Evolutionary conservation across 2,888 invertebrate species (phyloP).

Genomic region (Meliscaeva auricollis): DNA sequence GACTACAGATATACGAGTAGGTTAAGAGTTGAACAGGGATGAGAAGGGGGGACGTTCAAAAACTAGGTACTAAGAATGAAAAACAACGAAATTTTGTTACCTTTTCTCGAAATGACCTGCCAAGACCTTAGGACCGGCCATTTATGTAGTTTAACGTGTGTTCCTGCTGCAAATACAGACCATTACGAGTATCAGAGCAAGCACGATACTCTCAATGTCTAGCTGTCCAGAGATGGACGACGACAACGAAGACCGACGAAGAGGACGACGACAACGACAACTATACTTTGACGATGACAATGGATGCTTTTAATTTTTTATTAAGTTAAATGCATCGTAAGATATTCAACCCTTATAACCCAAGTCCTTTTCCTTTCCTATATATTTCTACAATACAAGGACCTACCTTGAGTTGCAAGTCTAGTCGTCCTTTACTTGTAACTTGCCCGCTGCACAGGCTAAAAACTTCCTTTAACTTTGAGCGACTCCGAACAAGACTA

Average conservation of each 20-base stretch:
- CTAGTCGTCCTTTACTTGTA: background rate
- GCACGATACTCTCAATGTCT: slow-evolving; percentile 36
- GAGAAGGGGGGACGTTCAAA: too few relatives aligned
- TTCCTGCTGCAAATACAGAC: slow-evolving; percentile 34
- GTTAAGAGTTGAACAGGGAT: background rate
- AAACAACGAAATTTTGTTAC: slow-evolving; percentile 58
- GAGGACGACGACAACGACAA: slow-evolving; percentile 40
- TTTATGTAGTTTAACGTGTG: slow-evolving; percentile 49
- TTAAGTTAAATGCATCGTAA: slow-evolving; percentile 75
- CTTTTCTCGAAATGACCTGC: slow-evolving; percentile 69
- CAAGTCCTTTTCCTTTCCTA: slow-evolving; percentile 8
- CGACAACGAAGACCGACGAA: background rate
- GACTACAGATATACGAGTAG: slow-evolving; percentile 1
- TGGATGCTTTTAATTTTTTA: slow-evolving; percentile 76
- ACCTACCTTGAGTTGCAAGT: slow-evolving; percentile 19
- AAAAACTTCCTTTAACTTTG: slow-evolving; percentile 56
- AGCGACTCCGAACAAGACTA: slow-evolving; percentile 4
- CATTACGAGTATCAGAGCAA: slow-evolving; percentile 33
- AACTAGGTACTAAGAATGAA: background rate
- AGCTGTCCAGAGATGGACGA: slow-evolving; percentile 34
- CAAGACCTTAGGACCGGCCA: slow-evolving; percentile 62
- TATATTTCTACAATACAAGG: background rate
- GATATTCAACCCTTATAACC: slow-evolving; percentile 73
- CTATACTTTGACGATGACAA: slow-evolving; percentile 63
- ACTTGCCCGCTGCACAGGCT: slow-evolving; percentile 29